phyloP scores from a whole-genome alignment of 2,888 invertebrate species.

The Morpho helenor region DNA sequence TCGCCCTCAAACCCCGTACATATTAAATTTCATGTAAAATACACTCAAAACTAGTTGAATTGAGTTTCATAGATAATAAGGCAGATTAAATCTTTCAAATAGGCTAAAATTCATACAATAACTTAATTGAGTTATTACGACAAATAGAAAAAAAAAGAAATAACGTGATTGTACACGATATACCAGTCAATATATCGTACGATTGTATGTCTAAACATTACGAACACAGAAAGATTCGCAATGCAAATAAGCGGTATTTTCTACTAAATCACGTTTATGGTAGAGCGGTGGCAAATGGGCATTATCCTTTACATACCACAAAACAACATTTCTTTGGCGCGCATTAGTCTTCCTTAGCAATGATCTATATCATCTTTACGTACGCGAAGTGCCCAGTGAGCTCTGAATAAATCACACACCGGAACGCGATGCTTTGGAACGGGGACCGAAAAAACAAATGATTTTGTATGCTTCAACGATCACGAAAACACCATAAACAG shows the following conservation, averaged over 20 bases:
- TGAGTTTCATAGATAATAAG: too few relatives aligned
- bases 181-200: conserved; percentile 41
- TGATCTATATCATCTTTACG: conserved; percentile 42
- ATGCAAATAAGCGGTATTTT: conserved; percentile 67
- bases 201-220: conserved; percentile 56
- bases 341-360: conserved; percentile 46
- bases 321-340: conserved; percentile 50
- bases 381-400: conserved; percentile 38
- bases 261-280: conserved; percentile 60
- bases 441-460: conserved; percentile 60
- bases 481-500: conserved; percentile 60
- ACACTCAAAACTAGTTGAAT: too few relatives aligned
- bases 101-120: too few relatives aligned
- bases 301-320: conserved; percentile 50
- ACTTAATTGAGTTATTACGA: too few relatives aligned
- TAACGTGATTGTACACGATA: too few relatives aligned
- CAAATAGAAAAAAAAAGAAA: too few relatives aligned
- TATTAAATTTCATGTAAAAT: too few relatives aligned
- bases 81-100: too few relatives aligned
- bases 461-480: conserved; percentile 49
- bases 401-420: conserved; percentile 52
- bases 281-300: conserved; percentile 45
- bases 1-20: too few relatives aligned
- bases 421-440: conserved; percentile 53
- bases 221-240: conserved; percentile 54